Evolutionary conservation across 1,140 invertebrate species (phyloP).

Genomic region (Lethocerus indicus): DNA sequence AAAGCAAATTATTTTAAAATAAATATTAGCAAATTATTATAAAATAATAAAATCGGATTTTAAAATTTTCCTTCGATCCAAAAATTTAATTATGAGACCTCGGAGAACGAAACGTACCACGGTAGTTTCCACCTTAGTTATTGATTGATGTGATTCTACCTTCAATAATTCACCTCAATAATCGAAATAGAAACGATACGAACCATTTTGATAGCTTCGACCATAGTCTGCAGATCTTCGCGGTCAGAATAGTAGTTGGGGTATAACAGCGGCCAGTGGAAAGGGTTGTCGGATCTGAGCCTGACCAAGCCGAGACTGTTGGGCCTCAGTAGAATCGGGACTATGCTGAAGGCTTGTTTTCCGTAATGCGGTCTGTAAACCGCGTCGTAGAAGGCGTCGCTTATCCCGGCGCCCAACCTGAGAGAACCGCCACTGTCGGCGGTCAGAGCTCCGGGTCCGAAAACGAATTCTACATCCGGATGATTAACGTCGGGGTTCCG

Average conservation of each 20-base stretch:
- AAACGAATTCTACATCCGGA: slow-evolving; percentile 64
- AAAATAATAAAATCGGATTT: too few species aligned
- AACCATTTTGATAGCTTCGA: slow-evolving; percentile 38
- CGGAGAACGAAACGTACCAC: too few species aligned
- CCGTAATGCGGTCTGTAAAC: slow-evolving; percentile 16
- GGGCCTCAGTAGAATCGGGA: slow-evolving; percentile 31
- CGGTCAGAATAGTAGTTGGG: slow-evolving; percentile 32
- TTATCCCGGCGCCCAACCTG: slow-evolving; percentile 26
- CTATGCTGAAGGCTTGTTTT: slow-evolving; percentile 26
- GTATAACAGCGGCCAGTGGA: slow-evolving; percentile 38
- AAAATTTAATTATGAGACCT: too few species aligned
- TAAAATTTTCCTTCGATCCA: too few species aligned
- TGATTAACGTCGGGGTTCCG: slow-evolving; percentile 23
- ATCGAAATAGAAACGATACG: too few species aligned
- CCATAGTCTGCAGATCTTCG: slow-evolving; percentile 16
- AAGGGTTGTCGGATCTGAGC: slow-evolving; percentile 32
- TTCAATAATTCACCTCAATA: too few species aligned
- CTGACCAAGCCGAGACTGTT: slow-evolving; percentile 29
- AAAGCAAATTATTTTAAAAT: too few species aligned
- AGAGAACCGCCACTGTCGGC: slow-evolving; percentile 52
- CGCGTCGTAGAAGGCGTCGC: slow-evolving; percentile 16
- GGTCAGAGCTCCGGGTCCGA: slow-evolving; percentile 52
- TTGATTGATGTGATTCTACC: too few species aligned
- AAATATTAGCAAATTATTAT: too few species aligned
- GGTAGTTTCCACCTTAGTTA: too few species aligned